Evolutionary conservation across 2,888 invertebrate species (phyloP).

Genomic region (Eumacrocentrus americanus): DNA sequence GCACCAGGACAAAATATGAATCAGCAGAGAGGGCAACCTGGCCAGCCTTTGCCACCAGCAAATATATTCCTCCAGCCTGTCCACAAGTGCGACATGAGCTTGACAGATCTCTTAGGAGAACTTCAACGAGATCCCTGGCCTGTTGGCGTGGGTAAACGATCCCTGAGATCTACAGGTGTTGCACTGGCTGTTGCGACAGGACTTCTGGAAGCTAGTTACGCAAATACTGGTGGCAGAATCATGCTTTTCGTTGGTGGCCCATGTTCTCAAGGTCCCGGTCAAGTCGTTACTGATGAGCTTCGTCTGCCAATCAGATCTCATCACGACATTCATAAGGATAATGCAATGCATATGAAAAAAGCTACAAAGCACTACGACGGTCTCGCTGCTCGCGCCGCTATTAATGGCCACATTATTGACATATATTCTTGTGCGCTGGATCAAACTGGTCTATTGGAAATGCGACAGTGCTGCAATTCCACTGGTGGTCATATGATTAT

Average conservation of each 20-base stretch:
- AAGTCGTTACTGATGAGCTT: constrained; percentile 96
- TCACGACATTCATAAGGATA: constrained; percentile 98
- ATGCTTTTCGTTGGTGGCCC: constrained; percentile 98
- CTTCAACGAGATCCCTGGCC: constrained; percentile 92
- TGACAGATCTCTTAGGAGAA: constrained; percentile 93
- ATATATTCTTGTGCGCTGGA: constrained; percentile 98
- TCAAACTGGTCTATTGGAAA: constrained; percentile 97
- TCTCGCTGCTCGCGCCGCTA: constrained; percentile 87
- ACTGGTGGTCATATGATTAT: constrained; percentile 99
- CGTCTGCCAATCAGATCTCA: constrained; percentile 97
- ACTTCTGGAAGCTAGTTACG: constrained; percentile 94
- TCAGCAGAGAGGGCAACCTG: constrained; percentile 66
- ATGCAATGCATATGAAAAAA: constrained; percentile 98
- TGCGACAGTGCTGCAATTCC: constrained; percentile 96
- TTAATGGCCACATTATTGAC: constrained; percentile 96
- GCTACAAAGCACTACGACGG: constrained; percentile 96
- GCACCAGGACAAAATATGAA: constrained; percentile 64
- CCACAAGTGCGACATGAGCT: constrained; percentile 91
- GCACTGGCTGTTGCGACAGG: constrained; percentile 97
- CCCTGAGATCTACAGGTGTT: constrained; percentile 94
- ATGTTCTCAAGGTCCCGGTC: constrained; percentile 97
- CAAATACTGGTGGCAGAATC: constrained; percentile 93
- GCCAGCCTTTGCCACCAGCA: constrained; percentile 72
- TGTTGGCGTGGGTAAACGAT: constrained; percentile 90
- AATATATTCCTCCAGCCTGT: constrained; percentile 94